Conservation (phyloP, 2,888 invertebrate genomes). For the Congeria kusceri region DNA sequence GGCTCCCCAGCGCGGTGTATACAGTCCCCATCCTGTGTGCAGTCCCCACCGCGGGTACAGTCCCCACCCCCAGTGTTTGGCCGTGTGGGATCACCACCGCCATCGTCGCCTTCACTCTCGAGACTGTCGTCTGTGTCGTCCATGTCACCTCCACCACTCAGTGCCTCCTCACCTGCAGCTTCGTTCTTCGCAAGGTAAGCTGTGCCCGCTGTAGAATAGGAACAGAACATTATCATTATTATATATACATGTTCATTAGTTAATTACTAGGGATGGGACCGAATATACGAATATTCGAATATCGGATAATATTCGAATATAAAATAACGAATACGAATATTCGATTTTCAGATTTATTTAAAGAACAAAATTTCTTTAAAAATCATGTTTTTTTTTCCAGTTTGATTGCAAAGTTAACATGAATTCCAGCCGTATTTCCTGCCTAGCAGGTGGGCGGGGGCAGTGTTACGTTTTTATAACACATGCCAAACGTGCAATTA, state of each 20-base stretch:
- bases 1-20: constrained; percentile 58
- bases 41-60: constrained; percentile 53
- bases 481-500: too few relatives aligned
- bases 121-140: constrained; percentile 42
- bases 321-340: too few relatives aligned
- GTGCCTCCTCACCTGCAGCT: constrained; percentile 76
- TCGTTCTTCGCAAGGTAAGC: constrained; percentile 78
- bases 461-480: too few relatives aligned
- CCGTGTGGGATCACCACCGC: constrained; percentile 57
- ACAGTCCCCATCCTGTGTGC: constrained; percentile 52
- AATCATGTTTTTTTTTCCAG: too few relatives aligned
- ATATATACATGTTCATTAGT: neutral
- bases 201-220: neutral
- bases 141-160: constrained; percentile 71
- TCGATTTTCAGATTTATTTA: too few relatives aligned
- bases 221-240: neutral
- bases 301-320: too few relatives aligned
- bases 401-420: too few relatives aligned
- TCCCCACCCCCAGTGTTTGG: constrained; percentile 48
- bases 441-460: too few relatives aligned
- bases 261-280: too few relatives aligned
- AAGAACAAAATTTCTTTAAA: too few relatives aligned
- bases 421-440: too few relatives aligned
- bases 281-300: too few relatives aligned
- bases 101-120: constrained; percentile 52